phyloP scores from a whole-genome alignment of 2,888 invertebrate species.

The Lathronympha strigana region DNA sequence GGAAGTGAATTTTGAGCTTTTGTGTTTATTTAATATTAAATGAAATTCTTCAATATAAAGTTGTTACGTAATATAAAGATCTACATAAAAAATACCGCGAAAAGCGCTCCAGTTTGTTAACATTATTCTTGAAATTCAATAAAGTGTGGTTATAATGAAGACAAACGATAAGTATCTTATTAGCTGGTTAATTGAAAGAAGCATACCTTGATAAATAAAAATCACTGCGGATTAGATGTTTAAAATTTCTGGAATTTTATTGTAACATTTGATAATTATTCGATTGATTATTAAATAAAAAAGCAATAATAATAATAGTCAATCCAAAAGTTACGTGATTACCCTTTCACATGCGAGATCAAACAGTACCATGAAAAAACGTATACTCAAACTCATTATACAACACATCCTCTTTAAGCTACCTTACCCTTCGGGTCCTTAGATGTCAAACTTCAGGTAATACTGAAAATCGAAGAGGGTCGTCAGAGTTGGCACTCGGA shows the following conservation, averaged over 20 bases:
- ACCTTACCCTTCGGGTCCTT: constrained; percentile 15
- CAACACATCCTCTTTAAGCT: constrained; percentile 7
- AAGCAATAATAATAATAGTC: too few relatives aligned
- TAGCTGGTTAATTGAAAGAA: constrained; percentile 2
- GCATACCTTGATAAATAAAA: not conserved
- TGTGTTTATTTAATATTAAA: not conserved
- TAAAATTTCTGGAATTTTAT: too few relatives aligned
- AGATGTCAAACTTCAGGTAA: constrained; percentile 37
- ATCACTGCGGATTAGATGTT: too few relatives aligned
- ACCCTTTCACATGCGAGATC: not conserved
- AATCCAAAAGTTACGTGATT: not conserved
- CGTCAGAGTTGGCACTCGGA: constrained; percentile 12
- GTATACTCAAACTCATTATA: constrained; percentile 19
- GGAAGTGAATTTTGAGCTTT: not conserved
- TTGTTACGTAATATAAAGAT: not conserved
- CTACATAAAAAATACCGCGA: too few relatives aligned
- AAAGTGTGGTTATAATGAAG: not conserved
- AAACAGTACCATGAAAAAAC: constrained; percentile 7
- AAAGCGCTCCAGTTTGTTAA: too few relatives aligned
- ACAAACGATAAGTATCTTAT: not conserved
- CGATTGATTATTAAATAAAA: too few relatives aligned
- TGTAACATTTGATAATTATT: too few relatives aligned
- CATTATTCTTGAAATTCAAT: too few relatives aligned
- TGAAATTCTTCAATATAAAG: not conserved
- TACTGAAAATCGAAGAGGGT: constrained; percentile 15